Conservation (phyloP, 1,140 invertebrate species). For the Papilio dardanus region DNA sequence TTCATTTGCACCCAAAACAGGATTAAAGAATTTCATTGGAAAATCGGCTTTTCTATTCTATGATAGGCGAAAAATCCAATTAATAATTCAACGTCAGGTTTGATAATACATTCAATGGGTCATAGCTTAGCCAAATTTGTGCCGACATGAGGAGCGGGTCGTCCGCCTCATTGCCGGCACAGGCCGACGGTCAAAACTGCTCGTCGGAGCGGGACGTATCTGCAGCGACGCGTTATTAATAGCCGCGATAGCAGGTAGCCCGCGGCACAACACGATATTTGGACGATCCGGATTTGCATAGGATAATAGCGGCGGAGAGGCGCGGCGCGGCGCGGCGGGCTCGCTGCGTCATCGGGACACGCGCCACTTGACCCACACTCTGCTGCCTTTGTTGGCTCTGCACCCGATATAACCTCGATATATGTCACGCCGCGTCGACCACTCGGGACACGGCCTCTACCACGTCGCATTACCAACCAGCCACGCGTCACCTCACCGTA, state of each 20-base stretch:
- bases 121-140: constrained; percentile 17
- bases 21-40: background rate
- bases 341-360: constrained; percentile 35
- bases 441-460: background rate
- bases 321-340: constrained; percentile 50
- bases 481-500: background rate
- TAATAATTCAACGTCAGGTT: background rate
- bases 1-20: background rate
- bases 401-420: constrained; percentile 35
- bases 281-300: constrained; percentile 80
- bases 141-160: background rate
- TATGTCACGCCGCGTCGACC: constrained; percentile 9
- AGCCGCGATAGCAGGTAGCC: constrained; percentile 74
- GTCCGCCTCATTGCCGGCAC: background rate
- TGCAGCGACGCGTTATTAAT: constrained; percentile 76
- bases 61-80: background rate
- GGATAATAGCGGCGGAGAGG: constrained; percentile 72
- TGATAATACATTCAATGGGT: constrained; percentile 8
- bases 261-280: constrained; percentile 73
- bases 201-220: constrained; percentile 56
- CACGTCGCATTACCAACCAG: constrained; percentile 23
- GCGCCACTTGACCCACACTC: constrained; percentile 44
- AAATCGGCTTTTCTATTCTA: background rate
- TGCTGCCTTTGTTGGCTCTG: constrained; percentile 33
- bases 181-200: constrained; percentile 47